Evolutionary conservation across 2,113 vertebrate genomes (phyloP).

Genomic region (Fulmarus glacialis): DNA sequence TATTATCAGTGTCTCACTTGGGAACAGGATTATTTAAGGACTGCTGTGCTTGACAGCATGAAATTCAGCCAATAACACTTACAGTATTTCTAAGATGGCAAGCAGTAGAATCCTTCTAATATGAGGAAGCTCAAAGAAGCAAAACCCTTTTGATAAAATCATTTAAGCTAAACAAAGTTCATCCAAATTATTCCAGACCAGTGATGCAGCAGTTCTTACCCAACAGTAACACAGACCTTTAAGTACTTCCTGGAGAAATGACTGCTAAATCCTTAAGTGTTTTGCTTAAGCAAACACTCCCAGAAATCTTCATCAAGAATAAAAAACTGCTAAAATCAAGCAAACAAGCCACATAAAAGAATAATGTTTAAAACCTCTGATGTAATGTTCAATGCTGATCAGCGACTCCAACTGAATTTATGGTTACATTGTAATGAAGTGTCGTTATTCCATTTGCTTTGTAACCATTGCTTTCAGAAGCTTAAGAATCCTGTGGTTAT

Average conservation of each 20-base stretch:
- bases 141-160: conserved; percentile 7
- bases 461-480: background rate
- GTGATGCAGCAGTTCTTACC: background rate
- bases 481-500: conserved; percentile 27
- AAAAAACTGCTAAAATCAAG: conserved; percentile 23
- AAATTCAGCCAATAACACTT: background rate
- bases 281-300: conserved; percentile 13
- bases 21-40: background rate
- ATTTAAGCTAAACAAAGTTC: conserved; percentile 17
- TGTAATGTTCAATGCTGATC: background rate
- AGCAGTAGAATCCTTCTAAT: background rate
- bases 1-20: background rate
- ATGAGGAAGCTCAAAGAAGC: background rate
- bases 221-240: conserved; percentile 16
- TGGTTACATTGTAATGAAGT: background rate
- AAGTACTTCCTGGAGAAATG: background rate
- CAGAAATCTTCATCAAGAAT: conserved; percentile 11
- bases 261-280: conserved; percentile 3
- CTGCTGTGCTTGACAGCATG: background rate
- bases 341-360: conserved; percentile 3
- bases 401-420: background rate
- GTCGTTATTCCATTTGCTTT: background rate
- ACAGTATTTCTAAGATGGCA: background rate
- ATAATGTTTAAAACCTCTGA: background rate
- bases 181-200: conserved; percentile 2